These are phyloP conservation scores for Sceloporus tristichus DNA, from an alignment of 2,113 vertebrate species.

Conservation along the genomic window DNA sequence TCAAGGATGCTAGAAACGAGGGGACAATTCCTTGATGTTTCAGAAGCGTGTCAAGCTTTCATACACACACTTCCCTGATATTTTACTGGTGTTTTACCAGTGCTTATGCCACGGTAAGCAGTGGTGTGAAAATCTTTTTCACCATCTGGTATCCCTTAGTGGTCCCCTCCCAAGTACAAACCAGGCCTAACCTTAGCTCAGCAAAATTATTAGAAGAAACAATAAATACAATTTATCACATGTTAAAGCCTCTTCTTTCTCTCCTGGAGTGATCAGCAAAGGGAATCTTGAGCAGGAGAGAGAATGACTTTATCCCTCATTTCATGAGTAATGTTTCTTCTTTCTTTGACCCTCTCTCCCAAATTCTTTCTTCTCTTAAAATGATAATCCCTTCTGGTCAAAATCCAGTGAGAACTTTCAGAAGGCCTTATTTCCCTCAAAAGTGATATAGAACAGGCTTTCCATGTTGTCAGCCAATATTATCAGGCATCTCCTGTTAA, in stretches of 20 bases:
- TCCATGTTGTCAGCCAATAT: neutral
- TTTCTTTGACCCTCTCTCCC: constrained; percentile 7
- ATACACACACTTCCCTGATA: no score
- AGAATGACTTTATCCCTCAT: neutral
- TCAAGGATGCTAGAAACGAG: no score
- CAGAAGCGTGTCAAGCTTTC: no score
- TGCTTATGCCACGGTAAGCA: no score
- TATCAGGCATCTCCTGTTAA: constrained; percentile 14
- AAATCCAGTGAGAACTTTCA: neutral
- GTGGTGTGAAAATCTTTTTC: no score
- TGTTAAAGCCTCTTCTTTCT: neutral
- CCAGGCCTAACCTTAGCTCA: no score
- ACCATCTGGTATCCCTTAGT: no score
- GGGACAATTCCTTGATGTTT: no score
- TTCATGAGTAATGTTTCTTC: neutral
- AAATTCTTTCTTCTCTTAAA: neutral
- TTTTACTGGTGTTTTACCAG: no score
- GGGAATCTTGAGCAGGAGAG: neutral
- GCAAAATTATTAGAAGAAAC: neutral
- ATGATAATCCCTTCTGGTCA: neutral
- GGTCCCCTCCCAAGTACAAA: no score
- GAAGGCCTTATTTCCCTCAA: constrained; percentile 12
- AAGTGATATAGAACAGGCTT: neutral
- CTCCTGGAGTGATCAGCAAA: neutral
- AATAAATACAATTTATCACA: neutral